These are phyloP conservation scores for Allophyes oxyacanthae DNA, from an alignment of 2,888 invertebrate species.

Conservation along the genomic window DNA sequence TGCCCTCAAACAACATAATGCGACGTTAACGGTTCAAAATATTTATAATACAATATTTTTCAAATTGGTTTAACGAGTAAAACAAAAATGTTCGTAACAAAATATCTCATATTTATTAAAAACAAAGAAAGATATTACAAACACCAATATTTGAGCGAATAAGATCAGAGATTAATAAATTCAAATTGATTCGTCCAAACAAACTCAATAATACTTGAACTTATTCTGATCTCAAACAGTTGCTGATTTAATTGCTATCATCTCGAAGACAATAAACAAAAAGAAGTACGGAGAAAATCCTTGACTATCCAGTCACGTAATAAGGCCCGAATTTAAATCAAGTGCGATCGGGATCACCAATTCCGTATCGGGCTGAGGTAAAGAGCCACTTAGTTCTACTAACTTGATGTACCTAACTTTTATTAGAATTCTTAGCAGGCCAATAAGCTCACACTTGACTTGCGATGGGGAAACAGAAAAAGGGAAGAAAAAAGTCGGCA, in stretches of 20 bases:
- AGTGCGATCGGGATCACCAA: constrained; percentile 49
- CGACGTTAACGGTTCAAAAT: too few relatives aligned
- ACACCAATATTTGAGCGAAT: too few relatives aligned
- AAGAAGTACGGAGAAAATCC: constrained; percentile 23
- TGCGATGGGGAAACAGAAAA: constrained; percentile 67
- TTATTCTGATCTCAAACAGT: constrained; percentile 18
- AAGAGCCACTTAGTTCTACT: constrained; percentile 68
- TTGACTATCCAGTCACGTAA: constrained; percentile 57
- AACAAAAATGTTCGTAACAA: too few relatives aligned
- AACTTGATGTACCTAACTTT: constrained; percentile 75
- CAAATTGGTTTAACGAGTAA: too few relatives aligned
- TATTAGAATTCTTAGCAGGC: constrained; percentile 82
- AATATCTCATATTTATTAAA: too few relatives aligned
- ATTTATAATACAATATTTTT: too few relatives aligned
- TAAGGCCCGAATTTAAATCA: constrained; percentile 64
- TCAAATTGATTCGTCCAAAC: constrained; percentile 16
- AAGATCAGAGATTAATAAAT: too few relatives aligned
- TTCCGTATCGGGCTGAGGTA: constrained; percentile 55
- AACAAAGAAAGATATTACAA: too few relatives aligned
- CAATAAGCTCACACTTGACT: constrained; percentile 80
- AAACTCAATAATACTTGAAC: constrained; percentile 24
- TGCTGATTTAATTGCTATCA: constrained; percentile 19
- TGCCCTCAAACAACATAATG: too few relatives aligned
- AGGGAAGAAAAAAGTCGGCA: constrained; percentile 67
- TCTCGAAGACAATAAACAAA: constrained; percentile 9